Evolutionary conservation across 2,113 vertebrate genomes (phyloP), one percentile per base, ranked within the genome.

Genomic region (Peromyscus leucopus): DNA sequence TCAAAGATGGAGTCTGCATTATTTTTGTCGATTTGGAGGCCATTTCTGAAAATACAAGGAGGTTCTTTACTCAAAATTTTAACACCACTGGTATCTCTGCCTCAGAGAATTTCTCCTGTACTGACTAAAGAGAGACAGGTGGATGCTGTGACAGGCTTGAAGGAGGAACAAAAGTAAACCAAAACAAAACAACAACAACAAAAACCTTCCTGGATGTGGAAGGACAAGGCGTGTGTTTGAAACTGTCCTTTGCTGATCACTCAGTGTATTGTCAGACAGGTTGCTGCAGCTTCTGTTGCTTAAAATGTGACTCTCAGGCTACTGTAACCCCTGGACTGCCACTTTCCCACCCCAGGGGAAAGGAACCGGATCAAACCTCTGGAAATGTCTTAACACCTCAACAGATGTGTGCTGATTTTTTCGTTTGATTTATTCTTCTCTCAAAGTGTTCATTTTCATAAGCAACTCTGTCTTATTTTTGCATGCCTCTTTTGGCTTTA

Each of bases 21-120:
- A 7, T 33, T 72, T 78, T 82, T 72, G 39, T n/a, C 55, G 17
- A 28, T 31, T 72, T 61, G 55, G 39, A 31, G 48, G 3, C 21
- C 39, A 61, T 36, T 69, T 36, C 72, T 88, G 57, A 31, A 76
- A 72, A n/a, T 28, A 31, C 51, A 17, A 12, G 33, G 28, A 22
- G 6, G 10, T 22, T 76, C 61, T 33, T 42, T 83, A 87, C 71
- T 10, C 48, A 72, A 67, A 74, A 63, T 36, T 16, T 83, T 31
- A n/a, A 17, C 4, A 31, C 55, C 51, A 1, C 0, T 7, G 33
- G 12, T 61, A 22, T n/a, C 1, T 31, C 31, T 26, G 9, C 24
- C 6, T 48, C 19, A 21, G 51, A 33, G 31, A 61, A 16, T 16
- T 17, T 46, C 48, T n/a, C 28, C 63, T 48, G 61, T 26, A 7